These are phyloP conservation scores for Caenorhabditis sp. DNA, from an alignment of 2,888 invertebrate species.

Conservation along the genomic window DNA sequence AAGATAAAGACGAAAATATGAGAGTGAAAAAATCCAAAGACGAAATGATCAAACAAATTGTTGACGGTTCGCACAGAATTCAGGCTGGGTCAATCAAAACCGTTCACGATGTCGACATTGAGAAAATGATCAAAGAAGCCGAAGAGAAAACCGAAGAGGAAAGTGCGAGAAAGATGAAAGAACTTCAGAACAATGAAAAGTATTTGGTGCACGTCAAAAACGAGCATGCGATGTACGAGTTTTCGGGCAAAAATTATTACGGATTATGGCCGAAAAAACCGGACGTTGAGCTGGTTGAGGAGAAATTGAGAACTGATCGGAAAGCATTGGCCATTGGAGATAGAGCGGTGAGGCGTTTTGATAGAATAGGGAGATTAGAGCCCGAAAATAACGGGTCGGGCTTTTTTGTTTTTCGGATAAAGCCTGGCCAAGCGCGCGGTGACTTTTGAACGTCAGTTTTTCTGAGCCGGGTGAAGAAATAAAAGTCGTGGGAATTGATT, in stretches of 20 bases:
- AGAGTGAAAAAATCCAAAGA: background rate
- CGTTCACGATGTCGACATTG: constrained; percentile 9
- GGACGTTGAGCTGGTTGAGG: background rate
- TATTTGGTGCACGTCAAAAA: constrained; percentile 11
- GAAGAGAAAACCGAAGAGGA: constrained; percentile 5
- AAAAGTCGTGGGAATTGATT: no score
- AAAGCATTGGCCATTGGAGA: background rate
- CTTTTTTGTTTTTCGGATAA: no score
- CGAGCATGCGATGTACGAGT: background rate
- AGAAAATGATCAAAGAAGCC: constrained; percentile 8
- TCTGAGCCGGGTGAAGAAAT: no score
- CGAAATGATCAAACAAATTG: background rate
- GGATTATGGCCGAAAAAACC: background rate
- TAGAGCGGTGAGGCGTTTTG: background rate
- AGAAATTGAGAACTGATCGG: background rate
- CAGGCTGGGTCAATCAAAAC: constrained; percentile 6
- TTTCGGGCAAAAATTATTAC: background rate
- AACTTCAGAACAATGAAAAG: background rate
- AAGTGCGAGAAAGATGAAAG: background rate
- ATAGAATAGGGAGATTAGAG: no score
- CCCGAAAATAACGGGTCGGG: no score
- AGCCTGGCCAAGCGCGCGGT: no score
- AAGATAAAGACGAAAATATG: constrained; percentile 9
- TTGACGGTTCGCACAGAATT: background rate
- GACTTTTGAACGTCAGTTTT: no score